Evolutionary conservation across 2,113 vertebrate genomes (phyloP).

Genomic region (Murina feae): DNA sequence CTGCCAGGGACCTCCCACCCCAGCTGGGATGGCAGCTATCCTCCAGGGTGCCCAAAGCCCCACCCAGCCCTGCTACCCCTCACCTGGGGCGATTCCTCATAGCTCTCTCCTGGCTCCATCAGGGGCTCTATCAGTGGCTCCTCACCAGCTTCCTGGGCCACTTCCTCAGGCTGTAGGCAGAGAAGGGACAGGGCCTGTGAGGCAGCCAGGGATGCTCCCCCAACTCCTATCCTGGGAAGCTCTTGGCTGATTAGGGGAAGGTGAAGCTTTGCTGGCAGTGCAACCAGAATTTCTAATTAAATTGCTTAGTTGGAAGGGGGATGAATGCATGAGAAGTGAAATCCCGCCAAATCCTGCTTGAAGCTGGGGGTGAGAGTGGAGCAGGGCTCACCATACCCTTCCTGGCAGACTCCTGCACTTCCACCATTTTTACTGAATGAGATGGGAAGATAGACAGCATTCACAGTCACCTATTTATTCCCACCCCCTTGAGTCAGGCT

Average conservation of each 20-base stretch:
- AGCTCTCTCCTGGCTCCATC: conserved; percentile 92
- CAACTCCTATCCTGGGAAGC: neutral
- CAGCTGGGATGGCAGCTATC: neutral
- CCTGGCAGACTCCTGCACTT: neutral
- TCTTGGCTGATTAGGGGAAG: neutral
- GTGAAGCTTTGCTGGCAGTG: neutral
- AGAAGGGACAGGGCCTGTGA: conserved; percentile 20
- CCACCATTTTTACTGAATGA: neutral
- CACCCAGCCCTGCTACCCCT: neutral
- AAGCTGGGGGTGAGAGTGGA: neutral
- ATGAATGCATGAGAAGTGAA: neutral
- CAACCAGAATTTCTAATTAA: conserved; percentile 1
- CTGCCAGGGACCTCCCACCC: neutral
- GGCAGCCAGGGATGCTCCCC: neutral
- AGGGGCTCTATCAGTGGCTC: conserved; percentile 91
- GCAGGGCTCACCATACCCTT: neutral
- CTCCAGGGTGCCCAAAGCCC: neutral
- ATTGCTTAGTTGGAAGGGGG: conserved; percentile 10
- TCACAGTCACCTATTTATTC: neutral
- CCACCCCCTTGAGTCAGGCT: neutral
- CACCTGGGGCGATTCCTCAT: conserved; percentile 94
- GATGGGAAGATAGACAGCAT: neutral
- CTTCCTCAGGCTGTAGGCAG: conserved; percentile 88
- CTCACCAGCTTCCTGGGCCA: conserved; percentile 95
- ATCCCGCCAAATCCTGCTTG: neutral